Conservation (phyloP, 1,140 invertebrate genomes). For the Leptinotarsa lineolata region DNA sequence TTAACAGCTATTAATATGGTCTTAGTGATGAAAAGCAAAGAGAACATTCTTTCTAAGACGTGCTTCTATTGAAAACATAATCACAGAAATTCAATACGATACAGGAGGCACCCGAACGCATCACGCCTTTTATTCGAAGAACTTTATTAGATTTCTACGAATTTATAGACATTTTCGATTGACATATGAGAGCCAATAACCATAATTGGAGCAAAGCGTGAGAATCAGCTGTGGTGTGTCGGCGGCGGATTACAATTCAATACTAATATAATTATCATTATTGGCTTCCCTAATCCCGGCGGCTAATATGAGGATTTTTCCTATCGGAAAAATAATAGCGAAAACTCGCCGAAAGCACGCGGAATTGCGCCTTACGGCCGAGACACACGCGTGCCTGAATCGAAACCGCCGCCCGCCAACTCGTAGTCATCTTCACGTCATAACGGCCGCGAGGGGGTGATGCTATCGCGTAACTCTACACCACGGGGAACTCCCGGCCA, state of each 20-base stretch:
- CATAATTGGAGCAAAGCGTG: slow-evolving; percentile 42
- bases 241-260: slow-evolving; percentile 53
- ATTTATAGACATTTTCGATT: slow-evolving; percentile 23
- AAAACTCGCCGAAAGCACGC: neutral
- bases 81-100: too few species aligned
- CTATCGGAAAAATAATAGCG: slow-evolving; percentile 4
- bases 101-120: neutral
- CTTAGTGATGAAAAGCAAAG: too few species aligned
- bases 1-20: too few species aligned
- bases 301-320: slow-evolving; percentile 35
- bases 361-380: neutral
- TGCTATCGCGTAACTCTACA: slow-evolving; percentile 50
- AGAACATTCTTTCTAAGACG: too few species aligned
- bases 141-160: slow-evolving; percentile 8
- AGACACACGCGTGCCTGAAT: neutral
- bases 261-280: slow-evolving; percentile 58
- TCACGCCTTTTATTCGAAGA: neutral
- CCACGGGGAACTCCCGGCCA: slow-evolving; percentile 35
- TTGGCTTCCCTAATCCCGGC: slow-evolving; percentile 54
- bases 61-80: too few species aligned
- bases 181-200: slow-evolving; percentile 26
- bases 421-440: slow-evolving; percentile 13
- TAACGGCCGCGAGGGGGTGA: slow-evolving; percentile 37
- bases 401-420: neutral
- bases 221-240: slow-evolving; percentile 43